Conservation (phyloP, 37 sponge, comb jelly and placozoan species). For the Hormiphora californensis region DNA sequence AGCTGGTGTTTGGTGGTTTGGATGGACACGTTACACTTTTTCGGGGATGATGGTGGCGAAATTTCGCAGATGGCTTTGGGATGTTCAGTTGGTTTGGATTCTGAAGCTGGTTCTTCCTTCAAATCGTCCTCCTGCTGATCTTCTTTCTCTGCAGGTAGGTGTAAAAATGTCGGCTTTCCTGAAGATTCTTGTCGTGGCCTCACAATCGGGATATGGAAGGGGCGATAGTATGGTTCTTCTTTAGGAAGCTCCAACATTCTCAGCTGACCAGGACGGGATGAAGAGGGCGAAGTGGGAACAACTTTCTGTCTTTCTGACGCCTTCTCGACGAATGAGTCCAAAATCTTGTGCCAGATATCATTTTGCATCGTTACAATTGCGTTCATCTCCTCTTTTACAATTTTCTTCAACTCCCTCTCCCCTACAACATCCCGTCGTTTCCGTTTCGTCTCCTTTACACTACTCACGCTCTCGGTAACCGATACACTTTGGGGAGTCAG, state of each 20-base stretch:
- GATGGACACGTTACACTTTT: no score
- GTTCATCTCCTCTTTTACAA: slow-evolving; percentile 46
- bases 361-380: slow-evolving; percentile 42
- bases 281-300: background rate
- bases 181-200: background rate
- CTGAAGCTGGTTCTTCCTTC: no score
- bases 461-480: no score
- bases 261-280: background rate
- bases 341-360: slow-evolving; percentile 52
- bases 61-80: no score
- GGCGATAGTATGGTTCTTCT: background rate
- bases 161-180: background rate
- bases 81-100: no score
- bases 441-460: no score
- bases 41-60: no score
- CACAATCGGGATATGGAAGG: slow-evolving; percentile 4
- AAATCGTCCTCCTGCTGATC: background rate
- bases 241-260: slow-evolving; percentile 15
- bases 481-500: no score
- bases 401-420: background rate
- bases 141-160: slow-evolving; percentile 2
- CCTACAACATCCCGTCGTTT: no score
- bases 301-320: background rate
- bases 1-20: no score
- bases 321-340: slow-evolving; percentile 21